phyloP scores from a whole-genome alignment of 2,797 vertebrate species.

The Oreortyx pictus region DNA sequence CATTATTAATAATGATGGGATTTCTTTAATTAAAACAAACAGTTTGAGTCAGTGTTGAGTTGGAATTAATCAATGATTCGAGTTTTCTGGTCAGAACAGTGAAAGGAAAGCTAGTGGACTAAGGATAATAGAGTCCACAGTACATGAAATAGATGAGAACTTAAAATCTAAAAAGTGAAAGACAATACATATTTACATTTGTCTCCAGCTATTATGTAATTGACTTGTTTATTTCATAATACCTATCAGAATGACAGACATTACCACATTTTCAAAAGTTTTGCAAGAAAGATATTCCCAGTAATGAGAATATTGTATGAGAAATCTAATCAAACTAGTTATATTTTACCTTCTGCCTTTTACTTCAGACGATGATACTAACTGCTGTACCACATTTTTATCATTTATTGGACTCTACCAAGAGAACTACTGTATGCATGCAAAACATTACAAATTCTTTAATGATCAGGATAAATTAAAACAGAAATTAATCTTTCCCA shows the following conservation, averaged over 20 bases:
- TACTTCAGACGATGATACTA: neutral
- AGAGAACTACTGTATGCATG: neutral
- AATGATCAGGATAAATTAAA: neutral
- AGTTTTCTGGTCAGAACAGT: neutral
- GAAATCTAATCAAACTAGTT: neutral
- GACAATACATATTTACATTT: neutral
- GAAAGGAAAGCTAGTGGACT: neutral
- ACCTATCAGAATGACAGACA: neutral
- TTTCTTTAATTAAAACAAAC: neutral
- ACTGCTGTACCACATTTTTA: neutral
- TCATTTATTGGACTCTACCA: neutral
- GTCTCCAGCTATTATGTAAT: rapidly evolving
- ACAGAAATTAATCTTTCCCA: neutral
- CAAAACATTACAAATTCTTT: neutral
- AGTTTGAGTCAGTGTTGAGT: neutral
- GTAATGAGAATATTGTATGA: neutral
- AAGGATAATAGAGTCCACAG: neutral
- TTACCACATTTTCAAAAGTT: neutral
- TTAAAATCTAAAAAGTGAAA: neutral
- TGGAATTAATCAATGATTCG: neutral
- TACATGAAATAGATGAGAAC: too few species aligned
- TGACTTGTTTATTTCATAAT: neutral
- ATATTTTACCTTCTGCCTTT: neutral
- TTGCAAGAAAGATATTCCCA: neutral
- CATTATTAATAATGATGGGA: neutral